Base-by-base conservation (phyloP, 1,140 invertebrate genomes). In the Helicoverpa armigera region DNA sequence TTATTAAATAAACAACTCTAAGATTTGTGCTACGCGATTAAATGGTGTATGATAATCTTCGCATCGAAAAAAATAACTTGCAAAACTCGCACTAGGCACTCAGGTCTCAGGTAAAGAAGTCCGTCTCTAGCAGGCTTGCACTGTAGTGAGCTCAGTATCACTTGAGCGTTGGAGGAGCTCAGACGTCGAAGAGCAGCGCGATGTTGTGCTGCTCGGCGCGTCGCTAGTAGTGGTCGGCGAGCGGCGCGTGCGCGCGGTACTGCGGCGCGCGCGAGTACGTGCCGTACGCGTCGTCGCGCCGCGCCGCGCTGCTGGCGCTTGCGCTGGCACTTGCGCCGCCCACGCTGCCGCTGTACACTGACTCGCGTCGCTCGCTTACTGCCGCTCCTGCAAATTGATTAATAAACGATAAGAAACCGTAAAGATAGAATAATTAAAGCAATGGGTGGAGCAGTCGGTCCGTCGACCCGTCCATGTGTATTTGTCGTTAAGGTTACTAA, bases 121-220 rank as follows among this genome's bases (percentile, higher is more conserved):
- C 23, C 23, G n/a, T 23, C 23, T 23, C 23, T 23, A 23, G 23
- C 23, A 23, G 23, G 23, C 23, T 23, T 23, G 23, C 23, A 23
- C 23, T 23, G 23, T 23, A 23, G 23, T 23, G 23, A 23, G 23
- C 23, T 23, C 23, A 23, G 23, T 23, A 23, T 23, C 23, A 23
- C 23, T 23, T 2, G 23, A 1, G 23, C 23, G 23, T 23, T 23
- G 23, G 5, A n/a, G 9, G 54, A 1, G n/a, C 79, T 88, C 82
- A 94, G 72, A 94, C 92, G 87, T 94, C 92, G 82, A 94, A 94
- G 7, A 94, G 91, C 91, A 94, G 91, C 92, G 92, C 92, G 85
- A 94, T 94, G 80, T 93, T 92, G 91, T 94, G 93, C 90, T 92
- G 92, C 93, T 89, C 91, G 86, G 92, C 88, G 87, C 92, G 89